phyloP scores from a whole-genome alignment of 2,797 vertebrate genomes.

The Hafferia zeledoni region DNA sequence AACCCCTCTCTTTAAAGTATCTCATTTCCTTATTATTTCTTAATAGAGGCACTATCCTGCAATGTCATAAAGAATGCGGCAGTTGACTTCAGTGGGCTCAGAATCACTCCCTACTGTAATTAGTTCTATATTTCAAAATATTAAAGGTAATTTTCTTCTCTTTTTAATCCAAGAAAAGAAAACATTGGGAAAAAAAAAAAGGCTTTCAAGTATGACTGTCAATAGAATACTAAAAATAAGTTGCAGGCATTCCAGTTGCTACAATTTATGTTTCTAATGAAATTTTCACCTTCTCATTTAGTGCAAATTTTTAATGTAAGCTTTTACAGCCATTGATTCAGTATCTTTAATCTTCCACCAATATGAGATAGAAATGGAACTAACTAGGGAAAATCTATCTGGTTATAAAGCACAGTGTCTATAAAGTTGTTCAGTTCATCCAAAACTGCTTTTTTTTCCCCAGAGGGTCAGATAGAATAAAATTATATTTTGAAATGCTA shows the following conservation, averaged over 20 bases:
- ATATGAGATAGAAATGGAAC: constrained; percentile 44
- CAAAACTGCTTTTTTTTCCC: not conserved
- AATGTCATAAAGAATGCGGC: constrained; percentile 6
- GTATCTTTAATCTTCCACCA: constrained; percentile 40
- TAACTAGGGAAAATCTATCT: constrained; percentile 49
- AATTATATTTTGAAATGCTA: constrained; percentile 58
- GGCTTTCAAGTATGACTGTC: constrained; percentile 1
- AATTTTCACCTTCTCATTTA: constrained; percentile 48
- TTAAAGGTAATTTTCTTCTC: constrained; percentile 36
- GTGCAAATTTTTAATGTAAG: constrained; percentile 52
- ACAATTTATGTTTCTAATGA: constrained; percentile 59
- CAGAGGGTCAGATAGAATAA: not conserved
- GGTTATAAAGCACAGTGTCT: constrained; percentile 37
- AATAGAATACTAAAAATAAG: constrained; percentile 47
- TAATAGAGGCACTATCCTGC: constrained; percentile 46
- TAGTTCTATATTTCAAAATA: constrained; percentile 65
- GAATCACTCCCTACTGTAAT: constrained; percentile 46
- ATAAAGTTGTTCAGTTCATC: constrained; percentile 42
- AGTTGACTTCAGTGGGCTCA: constrained; percentile 36
- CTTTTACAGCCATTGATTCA: constrained; percentile 62
- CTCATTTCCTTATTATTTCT: constrained; percentile 72
- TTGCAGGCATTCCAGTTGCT: not conserved
- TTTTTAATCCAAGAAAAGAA: not conserved
- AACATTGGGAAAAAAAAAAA: not conserved
- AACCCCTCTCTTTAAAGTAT: constrained; percentile 62